Percentiles rank a stretch among this genome's conserved stretches.
These are phyloP conservation scores for Morelia viridis DNA, from an alignment of 2,797 vertebrate species.

Conservation along the genomic window DNA sequence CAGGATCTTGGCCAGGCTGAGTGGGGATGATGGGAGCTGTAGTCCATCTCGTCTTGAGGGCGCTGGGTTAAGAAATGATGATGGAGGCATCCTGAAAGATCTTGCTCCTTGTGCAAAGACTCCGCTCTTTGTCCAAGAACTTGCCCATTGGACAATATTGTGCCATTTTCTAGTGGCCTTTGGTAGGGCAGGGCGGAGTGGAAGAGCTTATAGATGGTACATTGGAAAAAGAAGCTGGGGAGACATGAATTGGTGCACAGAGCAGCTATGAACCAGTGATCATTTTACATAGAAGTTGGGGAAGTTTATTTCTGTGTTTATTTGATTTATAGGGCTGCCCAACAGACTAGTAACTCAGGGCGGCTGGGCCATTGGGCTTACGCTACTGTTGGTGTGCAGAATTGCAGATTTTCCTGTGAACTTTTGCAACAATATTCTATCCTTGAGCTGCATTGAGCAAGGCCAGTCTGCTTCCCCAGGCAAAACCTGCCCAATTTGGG, in stretches of 20 bases:
- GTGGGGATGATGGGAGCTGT: background rate
- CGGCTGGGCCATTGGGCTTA: background rate
- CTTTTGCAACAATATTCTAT: too few relatives aligned
- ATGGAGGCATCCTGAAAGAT: background rate
- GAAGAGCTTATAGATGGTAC: background rate
- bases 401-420: background rate
- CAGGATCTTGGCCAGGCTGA: background rate
- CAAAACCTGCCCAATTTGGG: conserved; percentile 20
- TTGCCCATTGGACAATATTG: background rate
- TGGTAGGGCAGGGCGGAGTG: background rate
- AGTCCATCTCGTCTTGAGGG: background rate
- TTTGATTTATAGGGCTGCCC: background rate
- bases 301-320: background rate
- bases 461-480: background rate
- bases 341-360: background rate
- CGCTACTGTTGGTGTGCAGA: background rate
- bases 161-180: background rate
- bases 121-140: too few relatives aligned
- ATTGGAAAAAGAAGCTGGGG: background rate
- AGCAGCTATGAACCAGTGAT: background rate
- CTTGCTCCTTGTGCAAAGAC: background rate
- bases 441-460: background rate
- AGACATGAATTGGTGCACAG: too few relatives aligned
- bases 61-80: background rate
- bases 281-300: background rate